phyloP scores from a whole-genome alignment of 2,888 invertebrate genomes.

The Ennomos quercinarius region DNA sequence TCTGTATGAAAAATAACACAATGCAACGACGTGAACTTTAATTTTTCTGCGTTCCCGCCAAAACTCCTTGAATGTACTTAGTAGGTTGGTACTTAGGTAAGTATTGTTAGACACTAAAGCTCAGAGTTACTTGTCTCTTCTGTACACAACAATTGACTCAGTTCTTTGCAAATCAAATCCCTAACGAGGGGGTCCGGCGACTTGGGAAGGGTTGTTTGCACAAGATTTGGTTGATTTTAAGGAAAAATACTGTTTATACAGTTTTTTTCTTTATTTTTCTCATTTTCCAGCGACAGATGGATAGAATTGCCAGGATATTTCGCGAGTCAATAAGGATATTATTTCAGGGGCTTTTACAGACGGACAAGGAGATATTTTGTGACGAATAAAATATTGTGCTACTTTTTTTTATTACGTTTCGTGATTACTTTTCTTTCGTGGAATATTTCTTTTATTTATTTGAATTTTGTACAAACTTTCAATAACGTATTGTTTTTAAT shows the following conservation, averaged over 20 bases:
- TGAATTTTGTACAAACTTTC: no score
- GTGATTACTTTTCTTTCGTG: no score
- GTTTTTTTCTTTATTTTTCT: slow-evolving; percentile 43
- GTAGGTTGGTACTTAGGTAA: no score
- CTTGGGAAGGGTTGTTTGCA: slow-evolving; percentile 62
- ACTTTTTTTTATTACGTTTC: slow-evolving; percentile 5
- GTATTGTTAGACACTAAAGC: no score
- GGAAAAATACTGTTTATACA: slow-evolving; percentile 48
- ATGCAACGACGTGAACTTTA: no score
- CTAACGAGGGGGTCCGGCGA: slow-evolving; percentile 56
- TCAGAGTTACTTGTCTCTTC: not conserved
- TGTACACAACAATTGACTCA: slow-evolving; percentile 11
- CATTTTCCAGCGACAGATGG: slow-evolving; percentile 37
- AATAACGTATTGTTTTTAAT: no score
- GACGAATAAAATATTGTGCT: not conserved
- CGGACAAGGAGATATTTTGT: slow-evolving; percentile 5
- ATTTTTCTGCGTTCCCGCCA: no score
- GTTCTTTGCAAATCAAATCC: slow-evolving; percentile 37
- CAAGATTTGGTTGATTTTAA: slow-evolving; percentile 63
- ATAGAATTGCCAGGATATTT: slow-evolving; percentile 39
- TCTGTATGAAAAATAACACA: no score
- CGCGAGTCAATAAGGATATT: slow-evolving; percentile 25
- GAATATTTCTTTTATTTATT: no score
- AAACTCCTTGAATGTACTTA: no score
- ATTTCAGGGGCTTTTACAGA: slow-evolving; percentile 9